A percentile compares a stretch with the other conserved stretches of the same genome.
phyloP scores from a whole-genome alignment of 2,888 invertebrate species.

The Tetragnatha montana region DNA sequence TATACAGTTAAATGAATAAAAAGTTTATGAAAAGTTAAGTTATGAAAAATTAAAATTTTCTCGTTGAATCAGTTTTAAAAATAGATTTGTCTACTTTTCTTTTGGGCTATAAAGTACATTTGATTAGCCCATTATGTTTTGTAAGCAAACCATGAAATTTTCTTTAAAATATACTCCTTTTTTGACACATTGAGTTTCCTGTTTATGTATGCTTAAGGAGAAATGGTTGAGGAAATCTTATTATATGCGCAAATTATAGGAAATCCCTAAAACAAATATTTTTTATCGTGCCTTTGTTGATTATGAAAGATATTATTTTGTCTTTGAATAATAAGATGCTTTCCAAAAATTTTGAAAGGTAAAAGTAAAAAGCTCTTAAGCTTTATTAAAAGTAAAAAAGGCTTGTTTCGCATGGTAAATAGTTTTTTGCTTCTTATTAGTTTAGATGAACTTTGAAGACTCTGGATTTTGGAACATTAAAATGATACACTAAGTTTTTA shows the following conservation, averaged over 20 bases:
- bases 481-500: too few relatives aligned
- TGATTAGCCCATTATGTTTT: too few relatives aligned
- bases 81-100: too few relatives aligned
- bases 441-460: neutral
- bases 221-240: neutral
- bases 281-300: neutral
- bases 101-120: too few relatives aligned
- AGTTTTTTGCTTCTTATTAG: neutral
- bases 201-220: neutral
- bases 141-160: too few relatives aligned
- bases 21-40: too few relatives aligned
- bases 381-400: neutral
- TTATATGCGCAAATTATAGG: neutral
- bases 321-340: neutral
- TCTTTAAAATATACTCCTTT: too few relatives aligned
- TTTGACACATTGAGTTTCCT: neutral
- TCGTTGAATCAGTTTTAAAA: too few relatives aligned
- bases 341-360: neutral
- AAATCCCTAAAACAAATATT: neutral
- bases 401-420: neutral
- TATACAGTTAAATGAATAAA: too few relatives aligned
- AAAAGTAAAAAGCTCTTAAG: neutral
- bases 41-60: too few relatives aligned
- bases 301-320: neutral
- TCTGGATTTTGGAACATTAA: too few relatives aligned